phyloP scores from a whole-genome alignment of 2,113 vertebrate genomes.

The Rhinichthys klamathensis region DNA sequence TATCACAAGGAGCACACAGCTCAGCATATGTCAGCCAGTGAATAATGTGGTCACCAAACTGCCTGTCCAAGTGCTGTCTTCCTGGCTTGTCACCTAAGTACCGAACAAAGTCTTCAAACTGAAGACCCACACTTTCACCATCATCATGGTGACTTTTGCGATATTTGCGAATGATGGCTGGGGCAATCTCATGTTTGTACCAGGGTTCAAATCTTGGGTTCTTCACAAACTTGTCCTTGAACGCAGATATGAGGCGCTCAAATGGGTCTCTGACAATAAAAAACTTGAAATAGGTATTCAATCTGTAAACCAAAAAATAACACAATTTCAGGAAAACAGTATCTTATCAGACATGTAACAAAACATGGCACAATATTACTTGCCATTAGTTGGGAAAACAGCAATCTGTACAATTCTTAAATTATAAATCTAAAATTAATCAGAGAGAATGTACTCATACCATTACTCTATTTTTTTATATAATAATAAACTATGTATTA shows the following conservation, averaged over 20 bases:
- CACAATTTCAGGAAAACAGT: not conserved
- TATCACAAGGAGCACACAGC: slow-evolving; percentile 94
- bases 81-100: slow-evolving; percentile 89
- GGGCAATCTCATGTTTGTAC: slow-evolving; percentile 96
- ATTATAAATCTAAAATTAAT: too few relatives aligned
- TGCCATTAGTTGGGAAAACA: not conserved
- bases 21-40: slow-evolving; percentile 94
- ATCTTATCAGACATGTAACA: not conserved
- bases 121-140: slow-evolving; percentile 80
- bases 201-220: slow-evolving; percentile 97
- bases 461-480: too few relatives aligned
- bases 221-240: slow-evolving; percentile 97
- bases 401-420: too few relatives aligned
- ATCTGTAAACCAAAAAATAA: slow-evolving; percentile 72
- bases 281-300: slow-evolving; percentile 96
- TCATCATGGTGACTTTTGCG: slow-evolving; percentile 78
- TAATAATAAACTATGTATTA: too few relatives aligned
- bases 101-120: slow-evolving; percentile 96
- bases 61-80: slow-evolving; percentile 84
- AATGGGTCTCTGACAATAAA: slow-evolving; percentile 98
- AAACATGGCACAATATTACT: not conserved
- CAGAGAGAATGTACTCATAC: too few relatives aligned
- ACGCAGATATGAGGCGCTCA: slow-evolving; percentile 83
- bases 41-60: slow-evolving; percentile 95
- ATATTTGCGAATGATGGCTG: slow-evolving; percentile 92